These are phyloP conservation scores for Cyanoramphus novaezelandiae DNA, from an alignment of 2,113 vertebrate species.

Conservation along the genomic window DNA sequence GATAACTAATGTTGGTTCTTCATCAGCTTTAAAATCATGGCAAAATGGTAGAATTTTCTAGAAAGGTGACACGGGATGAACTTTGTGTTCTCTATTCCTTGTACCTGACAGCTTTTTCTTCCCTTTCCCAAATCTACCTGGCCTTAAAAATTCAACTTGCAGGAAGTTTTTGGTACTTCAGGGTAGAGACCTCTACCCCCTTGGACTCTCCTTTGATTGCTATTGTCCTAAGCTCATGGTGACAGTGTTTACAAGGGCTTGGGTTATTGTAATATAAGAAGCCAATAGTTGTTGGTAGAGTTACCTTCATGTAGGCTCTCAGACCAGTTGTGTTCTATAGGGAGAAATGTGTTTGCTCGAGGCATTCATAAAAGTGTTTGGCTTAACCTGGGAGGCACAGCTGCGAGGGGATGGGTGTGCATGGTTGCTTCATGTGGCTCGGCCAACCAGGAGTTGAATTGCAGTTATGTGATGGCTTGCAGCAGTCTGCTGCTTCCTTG, in stretches of 20 bases:
- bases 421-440: rapidly evolving
- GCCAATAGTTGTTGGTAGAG: background rate
- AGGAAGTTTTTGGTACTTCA: background rate
- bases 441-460: background rate
- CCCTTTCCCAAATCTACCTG: background rate
- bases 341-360: background rate
- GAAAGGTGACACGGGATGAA: background rate
- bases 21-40: background rate
- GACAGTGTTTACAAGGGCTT: background rate
- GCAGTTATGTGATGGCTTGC: background rate
- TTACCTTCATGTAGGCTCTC: background rate
- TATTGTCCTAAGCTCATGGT: background rate
- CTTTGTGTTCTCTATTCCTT: background rate
- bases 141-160: background rate
- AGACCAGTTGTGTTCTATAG: background rate
- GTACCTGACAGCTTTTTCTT: background rate
- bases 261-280: background rate
- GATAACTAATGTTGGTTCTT: background rate
- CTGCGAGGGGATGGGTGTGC: background rate
- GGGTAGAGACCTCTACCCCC: background rate
- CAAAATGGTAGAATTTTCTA: background rate
- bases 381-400: background rate
- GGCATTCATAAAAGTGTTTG: background rate
- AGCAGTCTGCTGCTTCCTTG: background rate
- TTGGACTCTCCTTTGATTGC: rapidly evolving